Percentiles rank a stretch among this genome's conserved stretches.
These are phyloP conservation scores for Oxyruncus cristatus DNA, from an alignment of 2,113 vertebrate genomes.

Conservation along the genomic window DNA sequence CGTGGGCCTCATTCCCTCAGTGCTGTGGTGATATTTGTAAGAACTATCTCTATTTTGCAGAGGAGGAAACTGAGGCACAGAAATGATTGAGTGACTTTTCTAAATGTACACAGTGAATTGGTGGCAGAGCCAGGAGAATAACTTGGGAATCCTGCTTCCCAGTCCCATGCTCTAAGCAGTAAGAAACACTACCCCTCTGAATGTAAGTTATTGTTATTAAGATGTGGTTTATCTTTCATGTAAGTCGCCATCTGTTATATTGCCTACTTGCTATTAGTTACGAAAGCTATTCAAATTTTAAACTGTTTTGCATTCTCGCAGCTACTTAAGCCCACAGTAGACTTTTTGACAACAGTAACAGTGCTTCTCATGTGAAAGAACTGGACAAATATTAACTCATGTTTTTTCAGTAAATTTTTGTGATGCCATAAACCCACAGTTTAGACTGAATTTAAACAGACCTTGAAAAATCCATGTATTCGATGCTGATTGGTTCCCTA, in stretches of 20 bases:
- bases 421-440: slow-evolving; percentile 44
- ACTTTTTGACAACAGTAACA: slow-evolving; percentile 58
- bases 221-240: slow-evolving; percentile 36
- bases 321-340: slow-evolving; percentile 43
- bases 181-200: background rate
- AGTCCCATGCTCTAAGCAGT: background rate
- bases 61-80: slow-evolving; percentile 14
- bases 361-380: slow-evolving; percentile 30
- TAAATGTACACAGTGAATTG: background rate
- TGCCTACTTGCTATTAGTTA: slow-evolving; percentile 53
- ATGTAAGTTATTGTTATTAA: slow-evolving; percentile 54
- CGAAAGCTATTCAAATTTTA: slow-evolving; percentile 62
- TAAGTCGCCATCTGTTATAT: slow-evolving; percentile 38
- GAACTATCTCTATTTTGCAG: background rate
- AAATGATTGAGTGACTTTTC: background rate
- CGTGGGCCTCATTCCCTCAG: background rate
- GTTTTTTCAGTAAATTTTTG: slow-evolving; percentile 67
- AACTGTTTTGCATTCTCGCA: slow-evolving; percentile 52
- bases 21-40: background rate
- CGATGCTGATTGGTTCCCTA: background rate
- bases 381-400: slow-evolving; percentile 57
- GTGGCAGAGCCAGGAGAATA: background rate
- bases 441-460: slow-evolving; percentile 34
- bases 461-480: slow-evolving; percentile 1
- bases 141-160: background rate